These are phyloP conservation scores for Rhyacichthys aspro DNA, from an alignment of 2,797 vertebrate species.

Conservation along the genomic window DNA sequence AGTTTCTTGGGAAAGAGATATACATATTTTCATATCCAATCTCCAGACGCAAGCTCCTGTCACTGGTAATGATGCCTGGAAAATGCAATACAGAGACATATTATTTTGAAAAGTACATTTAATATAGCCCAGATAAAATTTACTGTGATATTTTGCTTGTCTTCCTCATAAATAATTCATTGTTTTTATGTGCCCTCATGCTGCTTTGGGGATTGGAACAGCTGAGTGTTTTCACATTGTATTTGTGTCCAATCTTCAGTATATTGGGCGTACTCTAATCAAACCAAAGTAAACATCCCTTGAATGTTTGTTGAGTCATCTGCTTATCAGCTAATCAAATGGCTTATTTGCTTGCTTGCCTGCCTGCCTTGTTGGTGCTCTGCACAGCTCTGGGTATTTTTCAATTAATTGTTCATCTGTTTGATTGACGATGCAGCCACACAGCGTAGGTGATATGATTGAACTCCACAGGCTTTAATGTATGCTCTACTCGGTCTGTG, in stretches of 20 bases:
- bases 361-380: conserved; percentile 61
- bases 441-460: conserved; percentile 56
- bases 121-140: conserved; percentile 78
- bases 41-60: conserved; percentile 57
- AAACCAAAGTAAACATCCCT: conserved; percentile 79
- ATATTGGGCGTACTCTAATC: conserved; percentile 78
- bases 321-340: conserved; percentile 81
- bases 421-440: conserved; percentile 61
- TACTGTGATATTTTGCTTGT: conserved; percentile 75
- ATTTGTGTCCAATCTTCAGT: conserved; percentile 80
- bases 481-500: conserved; percentile 25
- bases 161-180: conserved; percentile 80
- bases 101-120: conserved; percentile 77
- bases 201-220: conserved; percentile 75
- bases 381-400: conserved; percentile 65
- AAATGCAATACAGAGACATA: conserved; percentile 65
- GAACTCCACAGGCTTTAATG: conserved; percentile 50
- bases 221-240: conserved; percentile 80
- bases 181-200: conserved; percentile 78
- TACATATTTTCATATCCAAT: conserved; percentile 61
- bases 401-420: conserved; percentile 73
- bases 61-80: conserved; percentile 62
- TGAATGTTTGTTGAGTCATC: conserved; percentile 82
- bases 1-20: conserved; percentile 54
- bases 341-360: conserved; percentile 74